Evolutionary conservation across 1,140 invertebrate species (phyloP).

Genomic region (Brachionus plicatilis): DNA sequence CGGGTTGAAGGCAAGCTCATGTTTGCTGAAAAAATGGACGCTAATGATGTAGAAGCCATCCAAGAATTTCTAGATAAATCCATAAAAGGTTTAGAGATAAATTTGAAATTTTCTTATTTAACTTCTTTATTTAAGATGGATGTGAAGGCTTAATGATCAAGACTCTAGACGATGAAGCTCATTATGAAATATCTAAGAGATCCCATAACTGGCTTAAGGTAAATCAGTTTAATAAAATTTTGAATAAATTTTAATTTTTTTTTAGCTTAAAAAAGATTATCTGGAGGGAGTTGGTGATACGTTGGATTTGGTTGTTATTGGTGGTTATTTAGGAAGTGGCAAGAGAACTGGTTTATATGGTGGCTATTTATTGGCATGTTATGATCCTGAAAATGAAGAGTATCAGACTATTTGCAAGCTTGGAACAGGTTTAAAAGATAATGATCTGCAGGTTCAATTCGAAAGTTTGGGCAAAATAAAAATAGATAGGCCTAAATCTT

Average conservation of each 20-base stretch:
- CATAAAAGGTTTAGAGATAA: conserved; percentile 58
- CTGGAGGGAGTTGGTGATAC: conserved; percentile 89
- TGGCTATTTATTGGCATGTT: conserved; percentile 93
- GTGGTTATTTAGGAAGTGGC: conserved; percentile 86
- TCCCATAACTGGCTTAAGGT: conserved; percentile 90
- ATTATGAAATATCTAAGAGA: conserved; percentile 94
- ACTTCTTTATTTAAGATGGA: conserved; percentile 56
- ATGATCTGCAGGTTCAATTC: conserved; percentile 62
- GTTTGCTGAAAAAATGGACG: conserved; percentile 72
- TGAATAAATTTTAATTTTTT: conserved; percentile 14
- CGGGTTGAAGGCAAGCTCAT: conserved; percentile 72
- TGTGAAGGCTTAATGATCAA: conserved; percentile 99
- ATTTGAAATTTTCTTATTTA: not conserved
- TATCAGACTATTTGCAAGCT: conserved; percentile 88
- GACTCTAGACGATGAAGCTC: conserved; percentile 81
- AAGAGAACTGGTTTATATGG: conserved; percentile 89
- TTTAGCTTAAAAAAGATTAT: conserved; percentile 88
- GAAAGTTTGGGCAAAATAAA: conserved; percentile 59
- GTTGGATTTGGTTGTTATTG: conserved; percentile 85
- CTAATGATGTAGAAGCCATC: conserved; percentile 81
- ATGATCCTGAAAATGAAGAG: conserved; percentile 83
- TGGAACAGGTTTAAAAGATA: conserved; percentile 94
- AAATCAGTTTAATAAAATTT: not conserved
- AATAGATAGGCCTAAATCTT: conserved; percentile 70
- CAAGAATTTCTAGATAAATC: conserved; percentile 89